These are phyloP conservation scores for Datnioides undecimradiatus DNA, from an alignment of 2,113 vertebrate species.

Conservation along the genomic window DNA sequence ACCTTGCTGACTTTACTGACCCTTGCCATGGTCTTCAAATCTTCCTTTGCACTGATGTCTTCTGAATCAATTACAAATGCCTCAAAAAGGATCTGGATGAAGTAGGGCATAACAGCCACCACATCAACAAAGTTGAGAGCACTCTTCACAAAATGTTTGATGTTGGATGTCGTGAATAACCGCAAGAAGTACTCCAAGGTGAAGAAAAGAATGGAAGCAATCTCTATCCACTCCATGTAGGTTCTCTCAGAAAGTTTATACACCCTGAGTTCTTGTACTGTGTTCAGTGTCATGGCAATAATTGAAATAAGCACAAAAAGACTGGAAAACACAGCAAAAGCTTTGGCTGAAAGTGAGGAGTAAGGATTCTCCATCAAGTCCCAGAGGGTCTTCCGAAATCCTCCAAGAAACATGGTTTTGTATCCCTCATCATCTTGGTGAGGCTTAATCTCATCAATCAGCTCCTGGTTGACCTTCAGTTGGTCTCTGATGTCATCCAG, in stretches of 20 bases:
- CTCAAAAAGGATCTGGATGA: conserved; percentile 90
- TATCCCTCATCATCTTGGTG: conserved; percentile 81
- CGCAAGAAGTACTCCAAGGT: conserved; percentile 89
- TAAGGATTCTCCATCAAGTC: conserved; percentile 92
- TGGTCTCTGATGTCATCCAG: conserved; percentile 89
- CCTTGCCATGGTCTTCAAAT: conserved; percentile 88
- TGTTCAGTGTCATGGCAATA: conserved; percentile 91
- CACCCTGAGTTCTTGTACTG: conserved; percentile 88
- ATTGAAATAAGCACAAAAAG: conserved; percentile 92
- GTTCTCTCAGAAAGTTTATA: conserved; percentile 83
- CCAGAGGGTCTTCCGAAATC: conserved; percentile 85
- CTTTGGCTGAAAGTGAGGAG: conserved; percentile 90
- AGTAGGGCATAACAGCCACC: conserved; percentile 93
- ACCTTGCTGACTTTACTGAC: conserved; percentile 94
- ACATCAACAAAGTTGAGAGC: conserved; percentile 90
- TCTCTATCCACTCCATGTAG: conserved; percentile 90
- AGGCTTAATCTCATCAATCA: conserved; percentile 89
- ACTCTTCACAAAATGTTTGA: conserved; percentile 88
- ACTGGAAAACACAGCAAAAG: conserved; percentile 90
- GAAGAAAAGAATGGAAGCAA: conserved; percentile 90
- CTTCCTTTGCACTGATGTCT: conserved; percentile 81
- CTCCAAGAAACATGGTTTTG: conserved; percentile 85
- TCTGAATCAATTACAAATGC: conserved; percentile 83
- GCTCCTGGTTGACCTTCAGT: conserved; percentile 89
- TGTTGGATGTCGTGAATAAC: conserved; percentile 87